Conservation (phyloP, 2,113 vertebrate species). For the Pelvicachromis taeniatus region DNA sequence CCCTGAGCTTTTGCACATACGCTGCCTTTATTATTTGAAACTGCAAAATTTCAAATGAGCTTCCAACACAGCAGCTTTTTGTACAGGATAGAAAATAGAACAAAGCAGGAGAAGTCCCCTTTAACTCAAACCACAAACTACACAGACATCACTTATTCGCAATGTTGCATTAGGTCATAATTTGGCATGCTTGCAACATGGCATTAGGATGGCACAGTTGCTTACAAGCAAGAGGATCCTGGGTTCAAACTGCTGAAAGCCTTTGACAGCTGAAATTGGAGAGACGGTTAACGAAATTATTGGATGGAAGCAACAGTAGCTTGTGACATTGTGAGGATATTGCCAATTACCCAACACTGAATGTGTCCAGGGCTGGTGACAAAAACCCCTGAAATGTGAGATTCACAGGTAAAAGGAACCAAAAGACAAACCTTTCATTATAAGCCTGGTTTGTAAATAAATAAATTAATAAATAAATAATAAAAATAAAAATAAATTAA, state of each 20-base stretch:
- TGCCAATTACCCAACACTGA: not conserved
- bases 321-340: not conserved
- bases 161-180: not conserved
- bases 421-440: not conserved
- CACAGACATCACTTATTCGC: not conserved
- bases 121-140: too few relatives aligned
- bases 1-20: not conserved
- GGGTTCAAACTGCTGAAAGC: not conserved
- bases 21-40: not conserved
- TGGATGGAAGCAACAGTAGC: not conserved
- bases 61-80: not conserved
- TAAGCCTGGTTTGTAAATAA: too few relatives aligned
- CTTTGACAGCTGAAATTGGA: not conserved
- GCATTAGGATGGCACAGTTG: not conserved
- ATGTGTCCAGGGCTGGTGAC: not conserved
- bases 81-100: not conserved
- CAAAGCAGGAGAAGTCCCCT: not conserved
- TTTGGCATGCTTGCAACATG: not conserved
- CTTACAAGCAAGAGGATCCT: not conserved
- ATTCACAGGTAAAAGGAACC: not conserved
- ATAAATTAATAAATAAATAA: too few relatives aligned
- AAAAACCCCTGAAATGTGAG: not conserved
- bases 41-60: not conserved
- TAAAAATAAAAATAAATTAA: too few relatives aligned
- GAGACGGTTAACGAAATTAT: not conserved